These are phyloP conservation scores for Gallinago stenura DNA, from an alignment of 2,797 vertebrate genomes.

Conservation along the genomic window DNA sequence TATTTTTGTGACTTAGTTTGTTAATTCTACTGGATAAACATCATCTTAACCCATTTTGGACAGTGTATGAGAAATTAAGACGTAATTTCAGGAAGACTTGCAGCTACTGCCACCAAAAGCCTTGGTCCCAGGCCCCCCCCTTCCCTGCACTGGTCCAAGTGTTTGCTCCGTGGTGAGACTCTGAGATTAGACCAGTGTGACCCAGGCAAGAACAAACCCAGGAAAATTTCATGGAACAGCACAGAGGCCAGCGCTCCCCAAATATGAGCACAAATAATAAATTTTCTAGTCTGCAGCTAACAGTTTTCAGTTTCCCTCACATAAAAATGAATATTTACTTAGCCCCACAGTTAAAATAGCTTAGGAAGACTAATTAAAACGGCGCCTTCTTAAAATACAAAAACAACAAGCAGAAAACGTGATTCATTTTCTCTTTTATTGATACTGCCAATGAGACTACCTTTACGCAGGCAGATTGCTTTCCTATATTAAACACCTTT, in stretches of 20 bases:
- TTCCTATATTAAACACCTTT: constrained; percentile 77
- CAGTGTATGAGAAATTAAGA: neutral
- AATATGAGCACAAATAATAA: neutral
- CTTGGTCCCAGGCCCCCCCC: neutral
- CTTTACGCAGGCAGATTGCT: constrained; percentile 88
- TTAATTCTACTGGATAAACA: neutral
- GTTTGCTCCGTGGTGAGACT: neutral
- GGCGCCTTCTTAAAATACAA: neutral
- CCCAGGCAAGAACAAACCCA: neutral
- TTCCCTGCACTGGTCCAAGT: neutral
- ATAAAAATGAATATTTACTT: neutral
- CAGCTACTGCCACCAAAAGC: neutral
- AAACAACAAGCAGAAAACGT: neutral
- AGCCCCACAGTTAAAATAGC: neutral
- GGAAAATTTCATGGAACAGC: neutral
- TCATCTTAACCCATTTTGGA: neutral
- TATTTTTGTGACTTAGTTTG: neutral
- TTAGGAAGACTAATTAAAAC: neutral
- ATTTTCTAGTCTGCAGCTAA: neutral
- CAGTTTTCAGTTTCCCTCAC: neutral
- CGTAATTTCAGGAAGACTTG: neutral
- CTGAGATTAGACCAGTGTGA: neutral
- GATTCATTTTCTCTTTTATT: constrained; percentile 90
- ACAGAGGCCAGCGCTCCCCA: neutral
- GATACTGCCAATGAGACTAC: constrained; percentile 89